Base-by-base conservation (phyloP, 2,113 vertebrate species). In the Clarias macrocephalus region DNA sequence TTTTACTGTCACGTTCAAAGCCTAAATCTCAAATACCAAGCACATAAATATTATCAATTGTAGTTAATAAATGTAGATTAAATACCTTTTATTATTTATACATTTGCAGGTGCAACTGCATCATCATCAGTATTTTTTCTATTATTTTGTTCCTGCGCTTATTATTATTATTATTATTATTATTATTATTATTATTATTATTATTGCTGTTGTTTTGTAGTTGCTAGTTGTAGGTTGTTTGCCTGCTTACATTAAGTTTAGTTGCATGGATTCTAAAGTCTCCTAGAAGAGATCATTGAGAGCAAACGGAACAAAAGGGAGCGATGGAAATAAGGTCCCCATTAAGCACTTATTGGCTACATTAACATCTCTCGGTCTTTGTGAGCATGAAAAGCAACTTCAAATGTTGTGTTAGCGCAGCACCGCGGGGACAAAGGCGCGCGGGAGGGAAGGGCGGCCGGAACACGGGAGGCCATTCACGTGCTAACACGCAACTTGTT, bases 281-380 rank as follows among this genome's bases (percentile, higher is more conserved):
- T 60, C 56, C 60, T 25, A 15, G 28, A 76, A 68, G 28, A 87
- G 72, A 66, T 82, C 52, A 83, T 3, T 77, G 60, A 70, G 60
- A 48, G 84, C 63, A 82, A 82, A 82, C 83, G 60, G 73, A 63
- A 85, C 88, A 79, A 82, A 85, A 83, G 80, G 63, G 28, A 59
- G 60, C 77, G 60, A 83, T 80, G 84, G 77, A 86, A 83, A 87
- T 88, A 86, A 72, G 84, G 60, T 87, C 83, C 62, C 87, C 85
- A 83, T 88, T 85, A 88, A 84, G 65, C 68, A 85, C 57, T 76
- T 60, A 87, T 83, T 72, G 42, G 70, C 86, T 85, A 76, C 87
- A 91, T 91, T 90, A 89, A 90, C 91, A 91, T 89, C 87, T 91
- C 65, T 89, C 83, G 84, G 79, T 86, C 86, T 80, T 87, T 91